Evolutionary conservation across 2,888 invertebrate genomes (phyloP).

Genomic region (Sesia bembeciformis): DNA sequence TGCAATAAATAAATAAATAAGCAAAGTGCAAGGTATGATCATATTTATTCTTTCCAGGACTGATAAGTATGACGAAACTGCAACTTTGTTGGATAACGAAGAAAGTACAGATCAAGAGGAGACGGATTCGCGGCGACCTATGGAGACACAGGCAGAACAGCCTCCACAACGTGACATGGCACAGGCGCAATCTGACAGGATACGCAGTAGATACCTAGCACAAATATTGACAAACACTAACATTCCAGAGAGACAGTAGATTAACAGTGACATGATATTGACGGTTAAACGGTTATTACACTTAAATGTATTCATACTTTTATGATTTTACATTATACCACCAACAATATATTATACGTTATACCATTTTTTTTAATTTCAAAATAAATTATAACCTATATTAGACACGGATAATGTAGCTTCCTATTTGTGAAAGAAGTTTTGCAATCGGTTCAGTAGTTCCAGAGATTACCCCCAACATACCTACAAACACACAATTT

Average conservation of each 20-base stretch:
- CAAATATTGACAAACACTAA: conserved; percentile 59
- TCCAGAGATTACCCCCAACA: no score
- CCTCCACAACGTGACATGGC: conserved; percentile 29
- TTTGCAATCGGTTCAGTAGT: no score
- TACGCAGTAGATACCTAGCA: conserved; percentile 62
- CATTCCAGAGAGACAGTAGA: conserved; percentile 48
- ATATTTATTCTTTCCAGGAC: background rate
- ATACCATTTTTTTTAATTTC: no score
- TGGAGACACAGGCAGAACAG: conserved; percentile 20
- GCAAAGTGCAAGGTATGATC: no score
- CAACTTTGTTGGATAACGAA: conserved; percentile 48
- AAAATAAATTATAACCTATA: no score
- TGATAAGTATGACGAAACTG: conserved; percentile 39
- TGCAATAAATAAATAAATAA: no score
- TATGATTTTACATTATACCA: background rate
- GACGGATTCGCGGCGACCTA: conserved; percentile 26
- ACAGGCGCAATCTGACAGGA: conserved; percentile 53
- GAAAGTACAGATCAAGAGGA: conserved; percentile 51
- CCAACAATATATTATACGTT: no score
- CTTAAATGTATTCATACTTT: background rate
- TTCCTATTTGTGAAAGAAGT: no score
- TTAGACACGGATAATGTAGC: no score
- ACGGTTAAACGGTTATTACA: background rate
- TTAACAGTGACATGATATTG: conserved; percentile 6
- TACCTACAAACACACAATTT: no score